A percentile compares a stretch with the other conserved stretches of the same genome.
These are phyloP conservation scores for Anabacerthia variegaticeps DNA, from an alignment of 2,797 vertebrate species.

Conservation along the genomic window DNA sequence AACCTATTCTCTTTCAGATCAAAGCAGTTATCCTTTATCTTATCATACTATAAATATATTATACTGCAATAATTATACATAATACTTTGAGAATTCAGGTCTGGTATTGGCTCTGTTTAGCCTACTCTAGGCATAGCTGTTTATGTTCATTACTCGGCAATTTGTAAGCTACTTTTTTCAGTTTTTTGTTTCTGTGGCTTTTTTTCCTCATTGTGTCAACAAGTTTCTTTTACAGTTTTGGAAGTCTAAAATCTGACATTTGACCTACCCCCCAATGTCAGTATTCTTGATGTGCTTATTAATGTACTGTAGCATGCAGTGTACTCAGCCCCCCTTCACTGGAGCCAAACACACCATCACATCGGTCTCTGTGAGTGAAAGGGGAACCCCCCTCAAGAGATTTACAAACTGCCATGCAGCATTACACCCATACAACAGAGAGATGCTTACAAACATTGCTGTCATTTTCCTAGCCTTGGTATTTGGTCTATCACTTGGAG, in stretches of 20 bases:
- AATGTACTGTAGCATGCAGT: not conserved
- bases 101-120: not conserved
- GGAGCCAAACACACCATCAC: accelerated
- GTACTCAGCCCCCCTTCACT: accelerated
- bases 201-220: not conserved
- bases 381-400: not conserved
- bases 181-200: not conserved
- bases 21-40: not conserved
- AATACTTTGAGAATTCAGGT: not conserved
- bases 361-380: not conserved
- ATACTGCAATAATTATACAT: accelerated
- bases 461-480: not conserved
- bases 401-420: not conserved
- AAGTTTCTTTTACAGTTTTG: not conserved
- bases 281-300: not conserved
- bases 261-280: not conserved
- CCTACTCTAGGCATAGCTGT: not conserved
- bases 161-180: not conserved
- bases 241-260: not conserved
- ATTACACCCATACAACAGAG: not conserved
- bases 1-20: not conserved
- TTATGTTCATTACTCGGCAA: not conserved
- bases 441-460: not conserved
- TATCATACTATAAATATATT: not conserved
- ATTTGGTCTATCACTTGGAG: not conserved